Base-by-base conservation (phyloP, 1,140 invertebrate species). In the Trissolcus basalis region DNA sequence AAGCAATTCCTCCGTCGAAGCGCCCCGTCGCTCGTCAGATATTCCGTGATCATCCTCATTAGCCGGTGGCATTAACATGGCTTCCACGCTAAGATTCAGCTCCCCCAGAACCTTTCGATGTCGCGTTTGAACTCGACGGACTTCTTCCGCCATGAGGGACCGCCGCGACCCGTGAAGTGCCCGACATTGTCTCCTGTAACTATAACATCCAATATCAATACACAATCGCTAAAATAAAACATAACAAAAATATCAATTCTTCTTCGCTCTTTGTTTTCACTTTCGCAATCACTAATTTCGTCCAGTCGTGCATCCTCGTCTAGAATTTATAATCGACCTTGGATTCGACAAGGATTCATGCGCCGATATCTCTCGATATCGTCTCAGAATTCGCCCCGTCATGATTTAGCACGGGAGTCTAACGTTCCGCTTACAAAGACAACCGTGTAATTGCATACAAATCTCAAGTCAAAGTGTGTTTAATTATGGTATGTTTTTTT, bases 21-120 rank as follows among this genome's bases (percentile, higher is more conserved):
- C 68, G 51, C 70, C 65, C 56, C 67, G 67, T 58, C 67, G 77
- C 32, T 78, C 63, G 56, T 74, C 77, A 69, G 64, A 64, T 70
- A 71, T 77, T 45, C 49, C 64, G 82, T 88, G 82, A 44, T 90
- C 85, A 53, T 87, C 85, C 73, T 88, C 88, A 35, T 87, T 77
- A 45, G 88, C 86, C 44, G 88, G 90, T 10, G 93, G 94, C 94
- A 95, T 95, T 53, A 95, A 86, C 94, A 96, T 96, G 44, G 94
- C 94, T 87, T 96, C 95, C 32, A 95, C 93, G 74, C 94, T 94
- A 33, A 96, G 89, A 89, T 96, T 96, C 39, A 96, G 87, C 83
- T 96, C 94, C 33, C 94, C 94, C 51, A 96, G 90, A 59, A 96
- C 94, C 80, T 93, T 90, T 77, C 92, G 91, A 87, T 96, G 94